A percentile compares a stretch with the other conserved stretches of the same genome.
phyloP scores from a whole-genome alignment of 2,113 vertebrate species.

The Meleagris gallopavo region DNA sequence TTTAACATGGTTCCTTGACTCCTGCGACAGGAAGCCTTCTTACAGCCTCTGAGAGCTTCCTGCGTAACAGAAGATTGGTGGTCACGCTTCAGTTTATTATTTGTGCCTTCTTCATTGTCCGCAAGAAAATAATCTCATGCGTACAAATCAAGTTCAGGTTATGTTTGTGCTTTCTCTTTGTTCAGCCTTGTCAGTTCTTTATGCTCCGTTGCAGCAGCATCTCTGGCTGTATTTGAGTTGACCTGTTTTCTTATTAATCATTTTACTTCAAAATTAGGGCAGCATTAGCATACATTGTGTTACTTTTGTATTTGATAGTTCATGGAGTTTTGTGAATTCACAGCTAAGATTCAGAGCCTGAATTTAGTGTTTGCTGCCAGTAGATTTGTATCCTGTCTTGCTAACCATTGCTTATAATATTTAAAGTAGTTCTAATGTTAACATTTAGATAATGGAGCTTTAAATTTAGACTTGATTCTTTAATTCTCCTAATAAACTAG shows the following conservation, averaged over 20 bases:
- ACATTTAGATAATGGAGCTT: background rate
- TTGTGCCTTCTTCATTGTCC: background rate
- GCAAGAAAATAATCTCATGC: background rate
- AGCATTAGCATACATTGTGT: slow-evolving; percentile 15
- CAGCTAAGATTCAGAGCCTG: background rate
- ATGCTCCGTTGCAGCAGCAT: background rate
- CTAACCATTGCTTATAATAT: background rate
- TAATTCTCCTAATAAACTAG: background rate
- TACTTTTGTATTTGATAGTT: slow-evolving; percentile 15
- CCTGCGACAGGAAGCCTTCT: background rate
- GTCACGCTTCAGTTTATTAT: background rate
- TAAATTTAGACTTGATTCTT: background rate
- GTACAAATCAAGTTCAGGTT: background rate
- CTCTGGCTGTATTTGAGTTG: background rate
- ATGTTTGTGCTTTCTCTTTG: background rate
- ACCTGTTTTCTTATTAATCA: background rate
- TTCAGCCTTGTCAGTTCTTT: background rate
- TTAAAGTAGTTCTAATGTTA: background rate
- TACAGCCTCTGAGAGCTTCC: background rate
- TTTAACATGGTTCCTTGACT: background rate
- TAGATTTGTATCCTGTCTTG: background rate
- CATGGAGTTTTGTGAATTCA: background rate
- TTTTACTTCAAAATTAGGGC: slow-evolving; percentile 34
- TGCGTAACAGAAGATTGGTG: background rate
- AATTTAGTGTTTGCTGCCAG: background rate